These are phyloP conservation scores for Bovichtus diacanthus DNA, from an alignment of 2,797 vertebrate genomes.

Conservation along the genomic window DNA sequence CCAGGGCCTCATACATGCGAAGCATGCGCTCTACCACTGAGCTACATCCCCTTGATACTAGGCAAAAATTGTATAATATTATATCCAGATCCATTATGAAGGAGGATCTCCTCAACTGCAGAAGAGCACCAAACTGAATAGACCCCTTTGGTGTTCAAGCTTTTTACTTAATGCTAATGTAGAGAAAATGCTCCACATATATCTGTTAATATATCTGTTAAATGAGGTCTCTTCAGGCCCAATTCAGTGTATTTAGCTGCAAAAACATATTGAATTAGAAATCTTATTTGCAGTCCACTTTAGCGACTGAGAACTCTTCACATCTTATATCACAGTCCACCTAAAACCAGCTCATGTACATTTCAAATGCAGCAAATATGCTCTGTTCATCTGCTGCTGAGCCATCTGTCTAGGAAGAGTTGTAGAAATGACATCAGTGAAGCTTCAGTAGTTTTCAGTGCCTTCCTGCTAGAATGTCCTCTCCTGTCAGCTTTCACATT, in stretches of 20 bases:
- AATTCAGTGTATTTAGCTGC: constrained; percentile 37
- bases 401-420: constrained; percentile 16
- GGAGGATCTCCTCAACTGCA: constrained; percentile 11
- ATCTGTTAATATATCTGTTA: constrained; percentile 39
- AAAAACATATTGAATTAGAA: constrained; percentile 42
- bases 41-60: constrained; percentile 30
- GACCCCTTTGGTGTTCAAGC: constrained; percentile 46
- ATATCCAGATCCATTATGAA: constrained; percentile 33
- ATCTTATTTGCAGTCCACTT: constrained; percentile 32
- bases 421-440: constrained; percentile 19
- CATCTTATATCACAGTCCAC: constrained; percentile 23
- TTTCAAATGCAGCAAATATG: constrained; percentile 39
- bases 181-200: constrained; percentile 48
- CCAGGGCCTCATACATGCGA: constrained; percentile 14
- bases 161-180: constrained; percentile 46
- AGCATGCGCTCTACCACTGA: constrained; percentile 23
- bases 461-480: neutral
- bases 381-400: constrained; percentile 28
- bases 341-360: constrained; percentile 38
- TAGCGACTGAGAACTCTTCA: constrained; percentile 22
- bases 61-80: too few relatives aligned
- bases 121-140: constrained; percentile 12
- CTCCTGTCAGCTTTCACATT: neutral
- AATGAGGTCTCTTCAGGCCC: constrained; percentile 41
- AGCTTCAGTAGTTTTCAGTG: constrained; percentile 2